Percentiles rank a stretch among this genome's conserved stretches.
These are phyloP conservation scores for Andrena bucephala DNA, from an alignment of 2,888 invertebrate genomes.

Conservation along the genomic window DNA sequence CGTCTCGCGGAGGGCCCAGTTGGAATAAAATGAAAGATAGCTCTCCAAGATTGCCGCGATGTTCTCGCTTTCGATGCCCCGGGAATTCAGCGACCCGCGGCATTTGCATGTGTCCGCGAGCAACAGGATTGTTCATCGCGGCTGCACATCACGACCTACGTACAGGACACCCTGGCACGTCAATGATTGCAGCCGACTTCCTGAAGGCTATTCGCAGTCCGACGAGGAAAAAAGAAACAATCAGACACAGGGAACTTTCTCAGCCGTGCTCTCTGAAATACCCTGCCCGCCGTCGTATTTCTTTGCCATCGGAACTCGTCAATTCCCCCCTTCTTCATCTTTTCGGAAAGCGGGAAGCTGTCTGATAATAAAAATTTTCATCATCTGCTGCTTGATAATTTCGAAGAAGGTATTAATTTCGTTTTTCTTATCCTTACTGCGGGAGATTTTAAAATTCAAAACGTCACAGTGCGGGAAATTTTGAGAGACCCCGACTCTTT, in stretches of 20 bases:
- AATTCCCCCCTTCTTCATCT: background rate
- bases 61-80: constrained; percentile 17
- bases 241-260: constrained; percentile 25
- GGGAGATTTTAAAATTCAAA: no score
- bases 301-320: background rate
- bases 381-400: background rate
- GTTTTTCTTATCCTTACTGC: no score
- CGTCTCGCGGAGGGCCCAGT: background rate
- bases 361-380: background rate
- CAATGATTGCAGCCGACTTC: constrained; percentile 61
- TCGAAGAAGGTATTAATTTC: no score
- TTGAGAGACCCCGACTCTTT: no score
- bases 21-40: constrained; percentile 15
- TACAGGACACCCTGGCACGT: constrained; percentile 66
- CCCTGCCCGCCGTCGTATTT: background rate
- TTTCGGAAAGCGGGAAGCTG: constrained; percentile 7
- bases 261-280: constrained; percentile 16
- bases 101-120: constrained; percentile 56
- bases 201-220: constrained; percentile 46
- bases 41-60: constrained; percentile 11
- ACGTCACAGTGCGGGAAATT: no score
- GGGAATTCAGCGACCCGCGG: constrained; percentile 49
- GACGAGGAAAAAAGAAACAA: constrained; percentile 13
- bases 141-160: constrained; percentile 69
- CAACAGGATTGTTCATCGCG: constrained; percentile 55